A percentile compares a stretch with the other conserved stretches of the same genome.
Evolutionary conservation across 1,140 invertebrate species (phyloP).

Genomic region (Drosophila micromelanica): DNA sequence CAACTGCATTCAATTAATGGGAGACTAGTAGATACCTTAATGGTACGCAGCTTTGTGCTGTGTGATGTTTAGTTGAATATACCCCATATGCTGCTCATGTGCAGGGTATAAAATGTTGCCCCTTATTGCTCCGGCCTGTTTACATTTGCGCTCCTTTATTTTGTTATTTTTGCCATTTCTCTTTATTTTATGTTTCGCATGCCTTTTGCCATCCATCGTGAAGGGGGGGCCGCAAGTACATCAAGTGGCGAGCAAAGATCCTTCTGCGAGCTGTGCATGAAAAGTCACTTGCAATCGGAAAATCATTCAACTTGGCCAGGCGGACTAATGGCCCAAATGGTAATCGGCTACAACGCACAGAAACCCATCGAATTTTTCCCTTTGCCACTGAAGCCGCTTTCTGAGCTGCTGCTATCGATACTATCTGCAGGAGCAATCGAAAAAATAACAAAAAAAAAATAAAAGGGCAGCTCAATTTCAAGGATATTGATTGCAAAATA

Average conservation of each 20-base stretch:
- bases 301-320: slow-evolving; percentile 29
- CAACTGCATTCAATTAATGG: too few relatives aligned
- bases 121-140: not conserved
- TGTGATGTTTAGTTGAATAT: not conserved
- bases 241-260: slow-evolving; percentile 31
- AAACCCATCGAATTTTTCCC: slow-evolving; percentile 5
- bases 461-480: slow-evolving; percentile 21
- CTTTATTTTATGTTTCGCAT: slow-evolving; percentile 29
- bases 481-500: slow-evolving; percentile 42
- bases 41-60: too few relatives aligned
- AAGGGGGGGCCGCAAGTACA: slow-evolving; percentile 29
- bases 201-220: too few relatives aligned
- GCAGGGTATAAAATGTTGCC: not conserved
- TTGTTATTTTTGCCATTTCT: slow-evolving; percentile 23
- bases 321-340: slow-evolving; percentile 43
- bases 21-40: not conserved
- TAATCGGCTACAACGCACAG: slow-evolving; percentile 25
- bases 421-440: slow-evolving; percentile 2
- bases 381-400: slow-evolving; percentile 2
- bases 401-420: slow-evolving; percentile 8
- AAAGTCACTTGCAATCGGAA: slow-evolving; percentile 41
- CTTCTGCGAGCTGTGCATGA: slow-evolving; percentile 21
- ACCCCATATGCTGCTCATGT: not conserved
- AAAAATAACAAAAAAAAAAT: not conserved
- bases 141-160: not conserved